Evolutionary conservation across 2,888 invertebrate species (phyloP).

Genomic region (Andrena marginata): DNA sequence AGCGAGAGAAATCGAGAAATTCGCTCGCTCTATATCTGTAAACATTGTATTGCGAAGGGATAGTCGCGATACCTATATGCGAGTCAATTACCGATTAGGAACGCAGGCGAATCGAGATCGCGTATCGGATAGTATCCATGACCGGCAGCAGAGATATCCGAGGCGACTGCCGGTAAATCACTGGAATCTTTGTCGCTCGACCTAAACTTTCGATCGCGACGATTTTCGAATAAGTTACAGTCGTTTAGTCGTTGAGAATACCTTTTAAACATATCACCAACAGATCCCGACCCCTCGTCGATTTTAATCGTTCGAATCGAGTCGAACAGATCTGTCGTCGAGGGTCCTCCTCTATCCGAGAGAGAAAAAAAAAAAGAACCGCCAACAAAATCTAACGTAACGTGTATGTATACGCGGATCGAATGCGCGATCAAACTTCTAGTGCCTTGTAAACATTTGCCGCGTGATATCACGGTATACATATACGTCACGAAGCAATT

Average conservation of each 20-base stretch:
- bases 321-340: constrained; percentile 6
- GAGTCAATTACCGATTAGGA: constrained; percentile 41
- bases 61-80: constrained; percentile 15
- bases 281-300: no score
- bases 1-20: not conserved
- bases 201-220: constrained; percentile 21
- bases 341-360: constrained; percentile 16
- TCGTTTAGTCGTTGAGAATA: constrained; percentile 32
- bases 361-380: not conserved
- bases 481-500: constrained; percentile 36
- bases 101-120: constrained; percentile 15
- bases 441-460: constrained; percentile 82
- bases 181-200: constrained; percentile 5
- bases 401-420: constrained; percentile 12
- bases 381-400: constrained; percentile 17
- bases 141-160: not conserved
- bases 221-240: constrained; percentile 5
- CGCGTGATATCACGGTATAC: constrained; percentile 68
- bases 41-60: not conserved
- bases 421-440: constrained; percentile 73
- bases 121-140: not conserved
- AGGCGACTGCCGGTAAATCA: not conserved
- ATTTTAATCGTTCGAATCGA: no score
- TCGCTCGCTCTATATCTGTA: not conserved
- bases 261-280: constrained; percentile 53